A percentile compares a stretch with the other conserved stretches of the same genome.
Evolutionary conservation across 2,797 vertebrate species (phyloP).

Genomic region (Microcaecilia unicolor): DNA sequence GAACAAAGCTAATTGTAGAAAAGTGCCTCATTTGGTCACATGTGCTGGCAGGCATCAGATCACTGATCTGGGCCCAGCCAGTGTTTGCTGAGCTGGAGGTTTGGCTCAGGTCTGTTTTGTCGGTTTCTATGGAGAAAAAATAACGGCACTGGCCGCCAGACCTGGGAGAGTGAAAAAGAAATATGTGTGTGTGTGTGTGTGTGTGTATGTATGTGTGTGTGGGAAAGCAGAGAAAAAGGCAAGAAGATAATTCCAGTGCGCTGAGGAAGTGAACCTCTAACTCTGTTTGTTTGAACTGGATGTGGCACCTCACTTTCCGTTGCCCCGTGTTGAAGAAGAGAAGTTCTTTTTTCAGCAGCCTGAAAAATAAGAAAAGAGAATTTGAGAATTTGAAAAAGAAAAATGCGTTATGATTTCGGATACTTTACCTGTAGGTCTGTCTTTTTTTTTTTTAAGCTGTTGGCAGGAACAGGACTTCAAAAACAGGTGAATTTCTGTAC

Average conservation of each 20-base stretch:
- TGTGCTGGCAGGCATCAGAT: conserved; percentile 2
- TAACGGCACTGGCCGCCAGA: conserved; percentile 68
- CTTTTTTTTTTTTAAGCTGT: no score
- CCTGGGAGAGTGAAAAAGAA: conserved; percentile 45
- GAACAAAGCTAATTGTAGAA: conserved; percentile 2
- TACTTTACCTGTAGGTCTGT: no score
- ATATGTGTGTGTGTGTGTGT: conserved; percentile 6
- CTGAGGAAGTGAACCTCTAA: conserved; percentile 54
- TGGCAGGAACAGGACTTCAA: no score
- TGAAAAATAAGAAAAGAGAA: no score
- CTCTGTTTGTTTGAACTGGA: no score
- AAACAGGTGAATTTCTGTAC: no score
- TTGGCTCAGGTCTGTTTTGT: conserved; percentile 79
- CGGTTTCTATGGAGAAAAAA: conserved; percentile 92
- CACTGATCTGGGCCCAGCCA: conserved; percentile 21
- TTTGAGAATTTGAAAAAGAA: no score
- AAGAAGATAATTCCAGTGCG: conserved; percentile 61
- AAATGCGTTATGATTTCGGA: no score
- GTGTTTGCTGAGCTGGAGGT: conserved; percentile 64
- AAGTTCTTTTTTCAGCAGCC: no score
- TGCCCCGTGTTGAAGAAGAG: no score
- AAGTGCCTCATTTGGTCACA: conserved; percentile 9
- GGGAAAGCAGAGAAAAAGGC: conserved; percentile 40
- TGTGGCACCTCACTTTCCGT: no score
- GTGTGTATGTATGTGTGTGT: no score